Evolutionary conservation across 2,113 vertebrate genomes (phyloP).

Genomic region (Zingel zingel): DNA sequence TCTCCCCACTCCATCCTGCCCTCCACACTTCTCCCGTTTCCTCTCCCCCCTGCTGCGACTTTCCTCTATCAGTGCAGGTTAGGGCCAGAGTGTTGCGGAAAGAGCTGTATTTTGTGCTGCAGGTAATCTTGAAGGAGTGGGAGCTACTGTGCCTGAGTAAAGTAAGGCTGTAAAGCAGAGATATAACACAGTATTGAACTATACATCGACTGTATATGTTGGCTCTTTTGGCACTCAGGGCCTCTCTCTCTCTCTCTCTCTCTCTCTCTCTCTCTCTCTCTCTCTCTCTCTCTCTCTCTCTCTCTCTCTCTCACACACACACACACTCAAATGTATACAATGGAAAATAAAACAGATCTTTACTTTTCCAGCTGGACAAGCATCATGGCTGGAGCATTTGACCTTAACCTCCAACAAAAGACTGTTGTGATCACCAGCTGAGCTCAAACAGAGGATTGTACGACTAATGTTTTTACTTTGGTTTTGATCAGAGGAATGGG

Average conservation of each 20-base stretch:
- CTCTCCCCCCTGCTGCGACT: slow-evolving; percentile 25
- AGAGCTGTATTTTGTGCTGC: background rate
- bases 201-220: slow-evolving; percentile 11
- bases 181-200: background rate
- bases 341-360: slow-evolving; percentile 42
- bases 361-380: slow-evolving; percentile 64
- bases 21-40: slow-evolving; percentile 50
- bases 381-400: slow-evolving; percentile 46
- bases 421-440: slow-evolving; percentile 23
- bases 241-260: background rate
- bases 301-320: background rate
- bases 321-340: slow-evolving; percentile 10
- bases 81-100: slow-evolving; percentile 4
- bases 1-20: slow-evolving; percentile 20
- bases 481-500: slow-evolving; percentile 5
- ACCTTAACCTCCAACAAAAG: slow-evolving; percentile 51
- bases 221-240: background rate
- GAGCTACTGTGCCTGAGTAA: background rate
- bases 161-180: background rate
- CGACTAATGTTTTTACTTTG: slow-evolving; percentile 21
- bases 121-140: slow-evolving; percentile 16
- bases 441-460: slow-evolving; percentile 23
- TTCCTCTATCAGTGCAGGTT: slow-evolving; percentile 15
- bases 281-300: background rate
- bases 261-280: background rate